Conservation (phyloP, 1,140 invertebrate species). For the Heliothis virescens region DNA sequence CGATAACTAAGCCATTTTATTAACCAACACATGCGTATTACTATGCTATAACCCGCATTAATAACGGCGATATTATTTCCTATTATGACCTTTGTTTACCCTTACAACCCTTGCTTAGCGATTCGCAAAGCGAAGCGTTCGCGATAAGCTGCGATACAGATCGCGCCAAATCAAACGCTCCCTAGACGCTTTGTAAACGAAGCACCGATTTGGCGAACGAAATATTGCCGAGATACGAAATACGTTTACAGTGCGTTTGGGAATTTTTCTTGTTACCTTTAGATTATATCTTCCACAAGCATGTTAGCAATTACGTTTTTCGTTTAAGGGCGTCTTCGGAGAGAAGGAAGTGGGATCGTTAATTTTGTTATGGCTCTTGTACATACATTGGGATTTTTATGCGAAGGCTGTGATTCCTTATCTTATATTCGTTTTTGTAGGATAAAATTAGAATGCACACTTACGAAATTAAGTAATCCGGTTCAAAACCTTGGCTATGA, state of each 20-base stretch:
- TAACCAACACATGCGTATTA: constrained; percentile 25
- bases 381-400: constrained; percentile 8
- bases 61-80: constrained; percentile 28
- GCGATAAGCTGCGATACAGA: constrained; percentile 63
- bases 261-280: constrained; percentile 63
- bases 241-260: constrained; percentile 69
- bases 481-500: not conserved
- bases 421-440: not conserved
- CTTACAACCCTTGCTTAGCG: constrained; percentile 31
- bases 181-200: constrained; percentile 54
- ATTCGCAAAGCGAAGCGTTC: constrained; percentile 1
- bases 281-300: constrained; percentile 36
- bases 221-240: constrained; percentile 66
- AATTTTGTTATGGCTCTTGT: constrained; percentile 18
- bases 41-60: constrained; percentile 31
- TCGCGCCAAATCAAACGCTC: constrained; percentile 72
- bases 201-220: constrained; percentile 66
- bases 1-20: constrained; percentile 29
- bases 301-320: constrained; percentile 45
- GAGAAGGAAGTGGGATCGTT: not conserved
- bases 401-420: not conserved
- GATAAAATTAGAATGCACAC: too few relatives aligned
- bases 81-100: constrained; percentile 42
- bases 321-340: constrained; percentile 34
- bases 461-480: not conserved